Conservation (phyloP, 2,113 vertebrate species). For the Trematomus loennbergii region DNA sequence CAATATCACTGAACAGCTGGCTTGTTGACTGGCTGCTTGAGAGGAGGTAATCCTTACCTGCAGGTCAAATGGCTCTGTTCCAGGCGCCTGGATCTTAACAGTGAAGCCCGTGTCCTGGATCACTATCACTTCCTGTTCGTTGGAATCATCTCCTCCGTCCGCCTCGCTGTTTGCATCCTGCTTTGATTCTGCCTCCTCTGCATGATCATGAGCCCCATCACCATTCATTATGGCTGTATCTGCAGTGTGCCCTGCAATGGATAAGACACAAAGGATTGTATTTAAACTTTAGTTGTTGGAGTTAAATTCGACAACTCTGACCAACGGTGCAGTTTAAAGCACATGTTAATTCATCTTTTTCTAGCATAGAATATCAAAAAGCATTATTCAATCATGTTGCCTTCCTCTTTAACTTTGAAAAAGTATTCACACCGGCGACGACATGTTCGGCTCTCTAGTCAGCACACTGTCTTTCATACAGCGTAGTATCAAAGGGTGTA, state of each 20-base stretch:
- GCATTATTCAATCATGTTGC: too few species aligned
- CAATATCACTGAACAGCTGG: background rate
- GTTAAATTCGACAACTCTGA: background rate
- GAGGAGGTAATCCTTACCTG: constrained; percentile 84
- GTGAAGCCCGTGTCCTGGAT: constrained; percentile 99
- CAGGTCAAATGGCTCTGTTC: constrained; percentile 93
- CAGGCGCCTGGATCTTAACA: constrained; percentile 95
- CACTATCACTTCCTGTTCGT: constrained; percentile 98
- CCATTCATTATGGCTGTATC: constrained; percentile 92
- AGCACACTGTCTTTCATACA: too few species aligned
- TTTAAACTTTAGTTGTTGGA: background rate
- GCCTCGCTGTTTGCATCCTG: constrained; percentile 87
- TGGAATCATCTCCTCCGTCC: constrained; percentile 88
- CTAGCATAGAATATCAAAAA: too few species aligned
- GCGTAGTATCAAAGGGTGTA: too few species aligned
- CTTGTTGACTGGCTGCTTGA: background rate
- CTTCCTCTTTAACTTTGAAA: too few species aligned
- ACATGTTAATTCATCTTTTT: too few species aligned
- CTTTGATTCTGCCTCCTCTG: constrained; percentile 82
- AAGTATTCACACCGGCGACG: too few species aligned
- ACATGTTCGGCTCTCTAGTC: too few species aligned
- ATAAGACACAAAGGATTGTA: background rate
- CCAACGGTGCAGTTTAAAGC: too few species aligned
- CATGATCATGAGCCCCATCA: constrained; percentile 83
- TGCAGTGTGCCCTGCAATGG: constrained; percentile 82